Evolutionary conservation across 1,140 invertebrate species (phyloP), one percentile per base, ranked within the genome.

Genomic region (Cydia amplana): DNA sequence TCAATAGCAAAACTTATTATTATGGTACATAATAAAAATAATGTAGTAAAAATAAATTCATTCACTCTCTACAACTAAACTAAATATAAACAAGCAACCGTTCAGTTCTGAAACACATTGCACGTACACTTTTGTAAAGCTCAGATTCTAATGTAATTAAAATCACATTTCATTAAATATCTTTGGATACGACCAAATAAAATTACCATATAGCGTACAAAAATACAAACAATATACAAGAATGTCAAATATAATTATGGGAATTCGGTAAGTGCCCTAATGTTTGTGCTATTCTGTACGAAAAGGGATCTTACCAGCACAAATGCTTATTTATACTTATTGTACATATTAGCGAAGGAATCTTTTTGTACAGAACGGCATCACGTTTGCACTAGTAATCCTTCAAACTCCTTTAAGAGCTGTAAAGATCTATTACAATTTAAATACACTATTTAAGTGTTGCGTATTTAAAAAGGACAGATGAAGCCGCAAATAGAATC

Each of bases 161-260:
- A 90, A 92, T 92, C 87, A 91, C 89, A 91, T 92, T 77, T 88
- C 84, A 87, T 90, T 91, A 92, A 91, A 92, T 92, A 92, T 92
- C 91, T 92, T 92, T 91, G 91, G 90, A 83, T 89, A 86, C 84
- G 85, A 91, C 88, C 90, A 89, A 92, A 90, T 86, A 87, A 90
- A 91, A 91, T 84, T 89, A 89, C 83, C 77, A 83, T 72, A 85
- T 84, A 90, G 84, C 87, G 80, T 91, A 90, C 85, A 91, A 91
- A 88, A 92, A 90, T 91, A 92, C 83, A 90, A 89, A 89, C 89
- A 91, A 92, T 91, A 88, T 89, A 92, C 88, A 90, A 87, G 82
- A 89, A 85, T 79, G 83, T 86, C 79, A 78, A 85, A 82, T 85
- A 81, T 83, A 77, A 79, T 74, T 72, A 74, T 79, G 78, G 78